These are phyloP conservation scores for Trematocara stigmaticum DNA, from an alignment of 2,113 vertebrate genomes.

Conservation along the genomic window DNA sequence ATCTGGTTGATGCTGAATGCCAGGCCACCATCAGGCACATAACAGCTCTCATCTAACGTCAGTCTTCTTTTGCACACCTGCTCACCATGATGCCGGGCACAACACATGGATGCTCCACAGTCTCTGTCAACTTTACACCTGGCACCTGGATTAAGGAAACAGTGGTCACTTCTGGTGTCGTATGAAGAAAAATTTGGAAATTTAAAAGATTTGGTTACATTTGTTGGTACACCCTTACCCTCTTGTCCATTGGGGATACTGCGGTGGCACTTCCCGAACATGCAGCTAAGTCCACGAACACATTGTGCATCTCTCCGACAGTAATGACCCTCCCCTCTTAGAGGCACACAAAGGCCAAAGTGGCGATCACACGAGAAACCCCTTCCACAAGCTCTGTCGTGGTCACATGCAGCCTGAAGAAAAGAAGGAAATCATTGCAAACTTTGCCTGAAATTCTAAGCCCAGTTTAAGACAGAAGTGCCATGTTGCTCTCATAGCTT, in stretches of 20 bases:
- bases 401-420: conserved; percentile 69
- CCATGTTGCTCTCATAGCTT: background rate
- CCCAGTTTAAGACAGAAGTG: background rate
- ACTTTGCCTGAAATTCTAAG: background rate
- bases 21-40: conserved; percentile 78
- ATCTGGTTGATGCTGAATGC: conserved; percentile 87
- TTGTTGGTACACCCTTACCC: conserved; percentile 62
- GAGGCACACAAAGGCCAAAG: conserved; percentile 79
- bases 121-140: conserved; percentile 81
- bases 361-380: conserved; percentile 83
- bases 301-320: conserved; percentile 82
- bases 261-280: conserved; percentile 83
- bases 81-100: conserved; percentile 82
- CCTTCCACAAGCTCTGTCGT: conserved; percentile 65
- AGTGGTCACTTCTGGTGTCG: background rate
- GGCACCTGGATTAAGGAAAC: conserved; percentile 58
- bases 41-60: conserved; percentile 70
- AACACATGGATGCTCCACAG: conserved; percentile 74
- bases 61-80: conserved; percentile 79
- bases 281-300: conserved; percentile 78
- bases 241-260: conserved; percentile 75
- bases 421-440: background rate
- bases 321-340: conserved; percentile 72
- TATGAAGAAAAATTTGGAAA: background rate
- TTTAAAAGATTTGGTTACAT: background rate